phyloP scores from a whole-genome alignment of 1,140 invertebrate species.

The Drosophila persimilis region DNA sequence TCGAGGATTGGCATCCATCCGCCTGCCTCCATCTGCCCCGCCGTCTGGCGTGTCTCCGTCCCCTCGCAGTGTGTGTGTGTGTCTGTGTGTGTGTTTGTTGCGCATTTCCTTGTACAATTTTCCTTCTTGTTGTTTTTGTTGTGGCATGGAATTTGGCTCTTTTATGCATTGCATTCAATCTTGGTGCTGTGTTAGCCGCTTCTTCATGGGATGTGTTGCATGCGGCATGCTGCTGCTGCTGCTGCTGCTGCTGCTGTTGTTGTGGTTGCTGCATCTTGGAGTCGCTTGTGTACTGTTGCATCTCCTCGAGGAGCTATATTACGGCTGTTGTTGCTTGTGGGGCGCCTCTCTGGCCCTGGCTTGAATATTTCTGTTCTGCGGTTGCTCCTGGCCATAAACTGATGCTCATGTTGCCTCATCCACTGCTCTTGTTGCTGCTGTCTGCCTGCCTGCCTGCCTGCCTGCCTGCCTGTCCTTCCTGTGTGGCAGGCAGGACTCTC shows the following conservation, averaged over 20 bases:
- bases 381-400: too few relatives aligned
- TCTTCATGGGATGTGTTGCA: too few relatives aligned
- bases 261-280: too few relatives aligned
- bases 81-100: conserved; percentile 24
- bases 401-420: not conserved
- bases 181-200: conserved; percentile 13
- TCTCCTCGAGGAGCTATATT: too few relatives aligned
- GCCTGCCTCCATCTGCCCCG: conserved; percentile 8
- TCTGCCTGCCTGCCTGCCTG: not conserved
- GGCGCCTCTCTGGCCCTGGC: too few relatives aligned
- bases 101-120: conserved; percentile 65
- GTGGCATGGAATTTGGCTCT: conserved; percentile 47
- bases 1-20: conserved; percentile 22
- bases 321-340: too few relatives aligned
- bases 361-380: too few relatives aligned
- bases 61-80: too few relatives aligned
- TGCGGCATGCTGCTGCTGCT: too few relatives aligned
- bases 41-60: conserved; percentile 12
- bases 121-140: conserved; percentile 27
- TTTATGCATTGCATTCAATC: conserved; percentile 67
- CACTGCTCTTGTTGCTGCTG: not conserved
- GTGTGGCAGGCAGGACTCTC: not conserved
- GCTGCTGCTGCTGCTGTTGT: too few relatives aligned
- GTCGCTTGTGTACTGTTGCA: too few relatives aligned
- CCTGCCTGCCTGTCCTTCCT: not conserved